Base-by-base conservation (phyloP, 2,888 invertebrate genomes). In the Drosophila picticornis region DNA sequence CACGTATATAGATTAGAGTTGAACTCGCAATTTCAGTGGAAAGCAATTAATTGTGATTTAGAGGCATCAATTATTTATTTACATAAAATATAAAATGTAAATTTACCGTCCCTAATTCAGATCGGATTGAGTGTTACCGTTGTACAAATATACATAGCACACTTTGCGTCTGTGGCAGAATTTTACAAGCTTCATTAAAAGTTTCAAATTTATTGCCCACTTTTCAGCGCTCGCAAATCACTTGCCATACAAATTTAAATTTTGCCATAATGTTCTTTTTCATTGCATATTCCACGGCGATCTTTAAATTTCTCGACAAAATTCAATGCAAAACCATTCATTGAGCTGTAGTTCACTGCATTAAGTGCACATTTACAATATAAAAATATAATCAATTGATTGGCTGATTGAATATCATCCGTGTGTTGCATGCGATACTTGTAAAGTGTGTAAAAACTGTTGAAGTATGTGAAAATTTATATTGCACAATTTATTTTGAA, bases 31-130 rank as follows among this genome's bases (percentile, higher is more conserved):
- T 38, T 50, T 46, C 10, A 25, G 25, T 31, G 11, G 11, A 31
- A 57, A 25, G 22, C 34, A 43, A 34, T 67, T 57, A n/a, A 57
- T 51, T 43, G 11, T 34, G n/a, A 67, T 36, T 67, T 19, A 65
- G 61, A 29, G 22, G 19, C 52, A 67, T 62, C 56, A 59, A 7
- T n/a, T 10, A 46, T 65, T 55, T 31, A 40, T 75, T 73, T 71
- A 27, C 74, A 75, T 79, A 71, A 64, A 59, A 68, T 36, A 59
- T 63, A 27, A 55, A 46, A 55, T 32, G 25, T 29, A 38, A 56
- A 56, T 59, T 48, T 60, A 51, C 65, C 27, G 62, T 22, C 40
- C 60, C 38, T 40, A 48, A 36, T 27, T 36, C 61, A 72, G 36
- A 29, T 16, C 48, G 31, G 63, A 66, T 58, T 70, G 58, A 65